Base-by-base conservation (phyloP, 2,888 invertebrate genomes). In the Plagodis dolabraria region DNA sequence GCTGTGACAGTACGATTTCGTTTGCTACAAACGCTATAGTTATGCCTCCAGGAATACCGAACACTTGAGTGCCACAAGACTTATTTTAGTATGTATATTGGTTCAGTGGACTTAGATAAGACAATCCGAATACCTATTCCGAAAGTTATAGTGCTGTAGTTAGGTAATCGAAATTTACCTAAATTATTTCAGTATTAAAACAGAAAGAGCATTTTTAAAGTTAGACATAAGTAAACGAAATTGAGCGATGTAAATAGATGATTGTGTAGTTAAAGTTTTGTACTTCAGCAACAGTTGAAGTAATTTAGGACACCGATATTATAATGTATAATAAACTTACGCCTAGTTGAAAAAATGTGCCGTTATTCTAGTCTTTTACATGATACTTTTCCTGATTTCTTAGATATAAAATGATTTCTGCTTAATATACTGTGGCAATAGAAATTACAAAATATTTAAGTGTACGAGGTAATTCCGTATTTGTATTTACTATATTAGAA, bases 11-110 rank as follows among this genome's bases (percentile, higher is more conserved):
- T 51, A 50, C 34, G 46, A 53, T 47, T 54, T 46, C 10, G 40
- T 49, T 53, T 10, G 53, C 33, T 60, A 53, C 50, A 34, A 60
- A 64, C 60, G 57, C 71, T 70, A 63, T 67, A 64, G 47, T 64
- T 67, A 52, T 44, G 48, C 70, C 65, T 70, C 65, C 64, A 62
- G 12, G 36, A 47, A 53, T 43, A 42, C 53, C 65, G 70, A 74
- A 70, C 72, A 66, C 67, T 43, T 10, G 12, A 79, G 82, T 76
- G 79, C 72, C 68, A 77, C 74, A 80, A 80, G 78, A 83, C 79
- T 80, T 72, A 47, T 54, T 44, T 74, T 76, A 75, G 68, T 74
- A 70, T 75, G 72, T 76, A 76, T 77, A 76, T 75, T 74, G 67
- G 75, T 76, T 77, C 72, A 70, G 70, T 75, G 73, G 68, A 77